Base-by-base conservation (phyloP, 1,140 invertebrate species). In the Neodiprion pinetum region DNA sequence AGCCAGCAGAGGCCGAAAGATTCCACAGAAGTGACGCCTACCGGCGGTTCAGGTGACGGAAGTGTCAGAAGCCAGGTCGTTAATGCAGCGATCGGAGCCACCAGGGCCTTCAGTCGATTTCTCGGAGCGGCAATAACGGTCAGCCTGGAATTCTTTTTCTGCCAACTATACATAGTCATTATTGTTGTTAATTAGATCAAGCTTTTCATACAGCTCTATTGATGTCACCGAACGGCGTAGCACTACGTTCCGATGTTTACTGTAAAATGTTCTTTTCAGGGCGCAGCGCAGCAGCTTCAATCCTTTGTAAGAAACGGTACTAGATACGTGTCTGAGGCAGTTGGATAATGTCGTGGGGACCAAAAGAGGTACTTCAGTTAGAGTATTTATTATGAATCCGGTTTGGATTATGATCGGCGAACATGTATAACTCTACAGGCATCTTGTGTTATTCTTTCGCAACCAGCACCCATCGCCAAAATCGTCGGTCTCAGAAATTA, bases 101-200 rank as follows among this genome's bases (percentile, higher is more conserved):
- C 93, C 9, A 90, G 91, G 85, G 92, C 92, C 4, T 93, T 94
- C 80, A 93, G 93, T 77, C 91, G 92, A 82, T 94, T 95, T 82
- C 89, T 95, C 80, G 93, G 93, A 80, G 91, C 92, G 80, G 93
- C 93, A 17, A 91, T 95, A 80, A 92, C 93, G 91, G 93, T 94
- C 88, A 80, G 70, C 10, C 5, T 40, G 28, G 28, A 40, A 40
- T 40, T 40, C 28, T 67, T 48, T 50, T 72, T 11, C 11, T 53
- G 48, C 10, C 17, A 12, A 28, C 28, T 14, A 12, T 28, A n/a
- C 23, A 17, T 28, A 28, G 4, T 70, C 28, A 14, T n/a, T 70
- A 40, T 28, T n/a, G 12, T 17, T 70, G 12, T 14, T 14, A 28
- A 70, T 70, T 28, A n/a, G 77, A 70, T 48, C 68, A 61, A 81